Evolutionary conservation across 2,888 invertebrate genomes (phyloP), one percentile per base, ranked within the genome.

Genomic region (Conops quadrifasciatus): DNA sequence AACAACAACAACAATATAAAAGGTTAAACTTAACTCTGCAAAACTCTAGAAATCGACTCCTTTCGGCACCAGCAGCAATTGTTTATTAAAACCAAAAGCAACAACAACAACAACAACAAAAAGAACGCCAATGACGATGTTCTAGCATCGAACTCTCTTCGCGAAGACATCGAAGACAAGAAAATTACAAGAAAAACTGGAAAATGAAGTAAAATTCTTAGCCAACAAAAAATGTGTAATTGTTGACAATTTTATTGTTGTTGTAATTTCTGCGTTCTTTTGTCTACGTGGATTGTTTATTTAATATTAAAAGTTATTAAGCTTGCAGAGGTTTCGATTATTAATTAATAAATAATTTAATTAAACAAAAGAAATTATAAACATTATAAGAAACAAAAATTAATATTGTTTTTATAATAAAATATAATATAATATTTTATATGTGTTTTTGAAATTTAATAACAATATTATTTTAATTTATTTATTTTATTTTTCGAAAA

Each of bases 181-280:
- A 58, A 58, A 26, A 58, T 28, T 26, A 28, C 58, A 58, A 26
- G 58, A 58, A 58, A 58, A 58, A 26, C 58, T 15, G 26, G 28
- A 15, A 28, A 28, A 58, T 58, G 24, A 26, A 24, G 26, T 21
- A 24, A 58, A 28, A 24, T 36, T 58, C 26, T 28, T 58, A 26
- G 58, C 26, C 21, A 28, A 15, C 1, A 24, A 15, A 24, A 58
- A 26, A 58, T 26, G 58, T 53, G 21, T 58, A 58, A 58, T 58
- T 58, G 11, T 21, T 21, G 9, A 11, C 24, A 7, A 24, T 26
- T 58, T 26, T 58, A 24, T 58, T 53, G 21, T 24, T 36, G 36
- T 36, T 36, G 5, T 36, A 4, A 7, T 36, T 36, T 7, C 9
- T 36, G 9, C 9, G 4, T 36, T 36, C 36, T 36, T 36, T 36